A percentile compares a stretch with the other conserved stretches of the same genome.
phyloP scores from a whole-genome alignment of 2,113 vertebrate genomes.

The Prunella himalayana region DNA sequence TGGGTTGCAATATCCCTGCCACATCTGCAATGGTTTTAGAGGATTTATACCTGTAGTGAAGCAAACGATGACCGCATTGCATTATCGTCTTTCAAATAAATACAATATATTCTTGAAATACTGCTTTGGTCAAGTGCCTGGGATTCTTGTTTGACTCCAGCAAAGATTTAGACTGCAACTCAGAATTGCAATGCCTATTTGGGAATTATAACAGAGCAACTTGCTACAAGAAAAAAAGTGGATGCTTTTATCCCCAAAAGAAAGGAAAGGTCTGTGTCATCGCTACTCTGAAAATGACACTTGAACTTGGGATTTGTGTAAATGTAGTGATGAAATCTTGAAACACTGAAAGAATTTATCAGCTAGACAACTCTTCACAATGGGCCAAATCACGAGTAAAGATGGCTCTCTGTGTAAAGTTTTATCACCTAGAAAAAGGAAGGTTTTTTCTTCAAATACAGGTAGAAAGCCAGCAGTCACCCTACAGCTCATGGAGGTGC shows the following conservation, averaged over 20 bases:
- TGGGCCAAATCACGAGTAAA: not conserved
- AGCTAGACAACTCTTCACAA: not conserved
- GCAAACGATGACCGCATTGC: constrained; percentile 53
- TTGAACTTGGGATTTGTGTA: not conserved
- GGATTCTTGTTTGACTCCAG: not conserved
- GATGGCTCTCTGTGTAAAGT: not conserved
- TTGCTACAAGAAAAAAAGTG: not conserved
- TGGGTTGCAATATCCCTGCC: constrained; percentile 60
- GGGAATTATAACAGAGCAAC: not conserved
- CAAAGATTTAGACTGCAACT: not conserved
- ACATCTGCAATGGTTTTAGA: constrained; percentile 58
- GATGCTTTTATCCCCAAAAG: not conserved
- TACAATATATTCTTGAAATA: constrained; percentile 54
- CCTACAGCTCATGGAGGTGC: not conserved
- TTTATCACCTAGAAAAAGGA: not conserved
- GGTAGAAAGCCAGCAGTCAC: not conserved
- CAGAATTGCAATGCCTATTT: not conserved
- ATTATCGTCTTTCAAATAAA: constrained; percentile 62
- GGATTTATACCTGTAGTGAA: constrained; percentile 61
- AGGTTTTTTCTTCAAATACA: not conserved
- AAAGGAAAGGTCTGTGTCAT: not conserved
- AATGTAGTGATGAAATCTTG: not conserved
- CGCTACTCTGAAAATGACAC: not conserved
- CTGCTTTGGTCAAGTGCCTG: constrained; percentile 41
- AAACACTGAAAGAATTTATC: not conserved